These are phyloP conservation scores for Hyla sarda DNA, from an alignment of 2,113 vertebrate genomes.

Conservation along the genomic window DNA sequence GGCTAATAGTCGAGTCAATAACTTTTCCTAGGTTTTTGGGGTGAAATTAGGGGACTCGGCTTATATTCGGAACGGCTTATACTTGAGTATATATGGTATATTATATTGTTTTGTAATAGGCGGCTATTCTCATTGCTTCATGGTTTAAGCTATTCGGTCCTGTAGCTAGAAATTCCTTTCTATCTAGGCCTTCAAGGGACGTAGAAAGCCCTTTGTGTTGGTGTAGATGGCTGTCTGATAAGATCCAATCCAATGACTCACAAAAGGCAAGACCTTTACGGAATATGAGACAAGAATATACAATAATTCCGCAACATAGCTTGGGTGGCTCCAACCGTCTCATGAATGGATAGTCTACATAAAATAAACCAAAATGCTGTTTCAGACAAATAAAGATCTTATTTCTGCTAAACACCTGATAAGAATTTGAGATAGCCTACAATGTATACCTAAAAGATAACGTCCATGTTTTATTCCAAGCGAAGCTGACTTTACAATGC, in stretches of 20 bases:
- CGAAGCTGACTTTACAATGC: background rate
- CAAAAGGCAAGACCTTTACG: conserved; percentile 35
- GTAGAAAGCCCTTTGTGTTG: conserved; percentile 49
- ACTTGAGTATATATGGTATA: too few relatives aligned
- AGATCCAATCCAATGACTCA: conserved; percentile 48
- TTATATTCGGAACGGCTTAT: too few relatives aligned
- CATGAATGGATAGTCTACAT: background rate
- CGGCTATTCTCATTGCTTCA: background rate
- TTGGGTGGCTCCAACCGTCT: background rate
- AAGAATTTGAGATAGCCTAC: too few relatives aligned
- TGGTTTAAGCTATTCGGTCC: background rate
- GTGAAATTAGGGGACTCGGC: too few relatives aligned
- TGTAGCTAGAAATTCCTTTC: conserved; percentile 6
- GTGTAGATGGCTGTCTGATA: conserved; percentile 47
- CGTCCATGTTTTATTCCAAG: background rate
- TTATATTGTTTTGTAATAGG: too few relatives aligned
- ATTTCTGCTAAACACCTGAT: background rate
- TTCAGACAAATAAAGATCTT: background rate
- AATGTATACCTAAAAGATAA: too few relatives aligned
- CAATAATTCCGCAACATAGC: background rate
- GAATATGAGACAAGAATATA: conserved; percentile 50
- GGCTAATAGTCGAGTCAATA: too few relatives aligned
- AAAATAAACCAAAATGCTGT: background rate
- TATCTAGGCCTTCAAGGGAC: conserved; percentile 25
- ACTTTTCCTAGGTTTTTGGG: too few relatives aligned